Conservation (phyloP, 2,113 vertebrate species). For the Protobothrops mucrosquamatus region DNA sequence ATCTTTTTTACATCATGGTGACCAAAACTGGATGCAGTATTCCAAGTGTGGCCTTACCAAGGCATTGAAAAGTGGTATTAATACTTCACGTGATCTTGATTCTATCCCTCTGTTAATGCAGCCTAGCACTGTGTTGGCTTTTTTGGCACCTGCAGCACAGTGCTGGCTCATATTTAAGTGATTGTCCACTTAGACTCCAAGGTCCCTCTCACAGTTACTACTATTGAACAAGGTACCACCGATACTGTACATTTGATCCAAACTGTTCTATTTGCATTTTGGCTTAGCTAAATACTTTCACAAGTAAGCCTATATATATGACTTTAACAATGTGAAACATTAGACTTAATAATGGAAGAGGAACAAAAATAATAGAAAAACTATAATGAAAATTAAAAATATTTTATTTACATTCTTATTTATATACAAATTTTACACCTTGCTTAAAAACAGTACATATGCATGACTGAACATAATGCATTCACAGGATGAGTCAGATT, state of each 20-base stretch:
- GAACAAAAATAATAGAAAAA: constrained; percentile 71
- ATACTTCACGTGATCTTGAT: too few species aligned
- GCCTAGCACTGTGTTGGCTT: too few species aligned
- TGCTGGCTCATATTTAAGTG: too few species aligned
- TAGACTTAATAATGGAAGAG: constrained; percentile 12
- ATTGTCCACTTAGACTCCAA: too few species aligned
- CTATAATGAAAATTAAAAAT: constrained; percentile 78
- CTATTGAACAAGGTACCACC: too few species aligned
- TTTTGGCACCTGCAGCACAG: too few species aligned
- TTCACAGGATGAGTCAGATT: constrained; percentile 68
- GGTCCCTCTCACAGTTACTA: too few species aligned
- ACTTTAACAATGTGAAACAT: background rate
- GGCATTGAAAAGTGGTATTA: too few species aligned
- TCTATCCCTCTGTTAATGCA: too few species aligned
- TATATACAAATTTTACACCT: constrained; percentile 77
- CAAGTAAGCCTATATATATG: background rate
- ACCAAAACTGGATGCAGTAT: too few species aligned
- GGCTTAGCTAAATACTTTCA: background rate
- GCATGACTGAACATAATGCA: constrained; percentile 70
- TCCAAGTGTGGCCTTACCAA: too few species aligned
- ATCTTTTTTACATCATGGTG: too few species aligned
- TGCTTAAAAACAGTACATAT: constrained; percentile 72
- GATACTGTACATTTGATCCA: background rate
- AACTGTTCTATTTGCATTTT: background rate
- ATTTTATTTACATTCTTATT: constrained; percentile 83